Evolutionary conservation across 1,140 invertebrate genomes (phyloP), one percentile per base, ranked within the genome.

Genomic region (Pseudomyrmex concolor): DNA sequence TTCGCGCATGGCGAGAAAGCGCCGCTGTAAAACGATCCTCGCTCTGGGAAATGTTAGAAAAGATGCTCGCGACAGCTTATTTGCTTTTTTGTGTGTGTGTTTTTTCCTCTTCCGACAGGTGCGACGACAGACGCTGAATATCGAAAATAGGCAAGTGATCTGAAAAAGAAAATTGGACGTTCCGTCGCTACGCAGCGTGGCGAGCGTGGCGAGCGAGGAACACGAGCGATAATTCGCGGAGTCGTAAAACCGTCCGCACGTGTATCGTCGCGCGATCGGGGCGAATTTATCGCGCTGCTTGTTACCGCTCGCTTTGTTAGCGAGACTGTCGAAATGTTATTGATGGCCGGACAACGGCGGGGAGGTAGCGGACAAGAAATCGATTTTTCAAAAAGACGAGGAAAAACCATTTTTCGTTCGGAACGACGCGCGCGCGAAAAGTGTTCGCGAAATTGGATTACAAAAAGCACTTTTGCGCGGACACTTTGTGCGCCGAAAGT

Each of bases 281-380:
- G 19, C 25, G 66, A 80, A 80, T 80, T 80, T 80, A 80, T 80
- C 66, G 76, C 45, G 66, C 66, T 5, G 76, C 76, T 80, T 80
- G 76, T 71, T 80, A 80, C 66, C 57, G 54, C 66, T 80, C 76
- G 34, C 34, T 80, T 80, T 80, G 76, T 80, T 80, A 80, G 76
- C 71, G 76, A 80, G 71, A 80, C 76, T 45, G 66, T 80, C 55
- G 54, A 71, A 80, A 71, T 80, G 66, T 80, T 80, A 80, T 80
- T 50, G 76, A 80, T 80, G 76, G 54, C 63, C n/a, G 34, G 43
- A 71, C 71, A 71, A 80, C 76, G 50, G 48, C 48, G 54, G 76
- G 59, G 48, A 70, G 59, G 54, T 59, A 12, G 25, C n/a, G 22
- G 43, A 80, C 66, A 59, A 80, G 66, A 60, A 80, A 80, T 80